Evolutionary conservation across 2,113 vertebrate species (phyloP), one percentile per base, ranked within the genome.

Genomic region (Prunella himalayana): DNA sequence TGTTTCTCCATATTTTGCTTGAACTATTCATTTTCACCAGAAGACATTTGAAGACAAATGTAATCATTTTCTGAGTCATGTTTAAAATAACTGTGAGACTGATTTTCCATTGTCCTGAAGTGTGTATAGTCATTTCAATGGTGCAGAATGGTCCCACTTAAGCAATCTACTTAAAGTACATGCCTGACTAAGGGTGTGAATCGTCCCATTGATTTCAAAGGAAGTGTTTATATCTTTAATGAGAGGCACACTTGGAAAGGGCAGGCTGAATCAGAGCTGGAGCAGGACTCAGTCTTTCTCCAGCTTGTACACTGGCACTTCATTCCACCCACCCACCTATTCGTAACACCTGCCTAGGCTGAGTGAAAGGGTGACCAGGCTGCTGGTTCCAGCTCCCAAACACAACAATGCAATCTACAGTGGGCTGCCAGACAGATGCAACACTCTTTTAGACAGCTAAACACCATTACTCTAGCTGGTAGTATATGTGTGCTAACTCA

Each of bases 51-150:
- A 95, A 89, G 54, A 37, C n/a, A 87, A 95, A 82, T 69, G 37
- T 65, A 75, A 92, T 88, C 0, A 78, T 89, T 86, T 94, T 88
- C 61, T 86, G 69, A 94, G 76, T 95, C 27, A 81, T 92, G 73
- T 94, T 75, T 53, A 87, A 92, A 94, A 89, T 84, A 93, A 91
- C 77, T 28, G 9, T 39, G 59, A 65, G 69, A 83, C 82, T 88
- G 82, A 95, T 97, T 94, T 86, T 82, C 53, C 69, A 79, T 94
- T 95, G 81, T 92, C 45, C 39, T 76, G 77, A 88, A 89, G 49
- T 63, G 41, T 7, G 5, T 81, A 53, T 44, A 81, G 72, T 78
- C 80, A 71, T 92, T 92, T 89, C 88, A 39, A 2, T 75, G 49
- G 60, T 71, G 47, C 65, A 84, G 57, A 96, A 63, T 68, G 56